A percentile compares a stretch with the other conserved stretches of the same genome.
phyloP scores from a whole-genome alignment of 1,140 invertebrate genomes.

The Wiebesia pumilae region DNA sequence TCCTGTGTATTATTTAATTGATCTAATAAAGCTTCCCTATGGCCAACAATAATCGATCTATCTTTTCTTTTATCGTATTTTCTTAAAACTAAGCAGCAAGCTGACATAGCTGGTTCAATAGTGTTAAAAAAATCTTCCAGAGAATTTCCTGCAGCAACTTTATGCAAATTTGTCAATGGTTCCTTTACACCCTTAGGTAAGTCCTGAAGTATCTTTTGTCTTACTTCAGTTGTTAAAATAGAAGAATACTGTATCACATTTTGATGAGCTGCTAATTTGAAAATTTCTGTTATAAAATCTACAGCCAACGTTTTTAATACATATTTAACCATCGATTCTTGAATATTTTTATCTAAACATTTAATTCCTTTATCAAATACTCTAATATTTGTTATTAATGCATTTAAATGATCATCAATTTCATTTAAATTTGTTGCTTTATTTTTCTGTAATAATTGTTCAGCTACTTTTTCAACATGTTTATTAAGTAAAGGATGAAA shows the following conservation, averaged over 20 bases:
- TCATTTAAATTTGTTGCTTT: conserved; percentile 67
- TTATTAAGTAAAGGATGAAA: conserved; percentile 78
- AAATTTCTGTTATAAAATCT: conserved; percentile 88
- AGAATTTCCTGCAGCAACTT: conserved; percentile 77
- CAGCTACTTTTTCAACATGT: conserved; percentile 78
- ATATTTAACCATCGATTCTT: conserved; percentile 85
- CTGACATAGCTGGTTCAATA: conserved; percentile 82
- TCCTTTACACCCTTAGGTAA: conserved; percentile 80
- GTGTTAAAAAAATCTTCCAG: conserved; percentile 86
- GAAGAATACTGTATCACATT: conserved; percentile 75
- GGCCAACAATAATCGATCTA: conserved; percentile 82
- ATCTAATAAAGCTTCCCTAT: conserved; percentile 87
- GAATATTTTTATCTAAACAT: conserved; percentile 78
- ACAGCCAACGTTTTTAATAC: conserved; percentile 87
- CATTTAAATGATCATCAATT: conserved; percentile 85
- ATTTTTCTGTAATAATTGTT: conserved; percentile 75
- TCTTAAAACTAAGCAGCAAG: conserved; percentile 88
- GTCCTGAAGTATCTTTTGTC: conserved; percentile 81
- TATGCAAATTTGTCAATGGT: conserved; percentile 79
- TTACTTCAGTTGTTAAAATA: conserved; percentile 80
- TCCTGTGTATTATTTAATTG: conserved; percentile 85
- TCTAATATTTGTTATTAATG: conserved; percentile 84
- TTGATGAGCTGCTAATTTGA: conserved; percentile 82
- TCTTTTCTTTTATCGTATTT: conserved; percentile 94
- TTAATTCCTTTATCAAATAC: conserved; percentile 92